Percentiles rank a stretch among this genome's conserved stretches.
phyloP scores from a whole-genome alignment of 1,140 invertebrate genomes.

The Ptiloglossa arizonensis region DNA sequence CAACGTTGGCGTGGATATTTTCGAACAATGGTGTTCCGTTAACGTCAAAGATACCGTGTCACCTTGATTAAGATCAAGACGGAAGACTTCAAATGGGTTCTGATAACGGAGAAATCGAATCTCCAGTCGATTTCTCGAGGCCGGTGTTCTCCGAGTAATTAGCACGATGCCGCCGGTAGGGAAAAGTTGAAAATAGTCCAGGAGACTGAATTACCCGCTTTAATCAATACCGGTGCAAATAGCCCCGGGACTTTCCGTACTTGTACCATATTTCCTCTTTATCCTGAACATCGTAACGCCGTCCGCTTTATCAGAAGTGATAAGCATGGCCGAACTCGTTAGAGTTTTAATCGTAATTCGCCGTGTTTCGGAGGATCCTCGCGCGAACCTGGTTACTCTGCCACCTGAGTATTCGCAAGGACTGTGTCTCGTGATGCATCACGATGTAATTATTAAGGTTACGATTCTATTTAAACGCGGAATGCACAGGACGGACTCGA shows the following conservation, averaged over 20 bases:
- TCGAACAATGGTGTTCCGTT: background rate
- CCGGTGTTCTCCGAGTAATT: constrained; percentile 53
- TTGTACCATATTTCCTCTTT: constrained; percentile 59
- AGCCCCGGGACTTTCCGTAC: constrained; percentile 62
- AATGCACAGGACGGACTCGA: no score
- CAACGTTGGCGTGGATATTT: background rate
- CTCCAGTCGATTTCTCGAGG: constrained; percentile 44
- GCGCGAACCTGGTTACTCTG: constrained; percentile 7
- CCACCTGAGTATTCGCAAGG: constrained; percentile 1
- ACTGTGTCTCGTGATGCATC: no score
- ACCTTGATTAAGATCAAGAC: background rate
- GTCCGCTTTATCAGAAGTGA: constrained; percentile 48
- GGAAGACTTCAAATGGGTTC: constrained; percentile 47
- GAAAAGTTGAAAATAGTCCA: constrained; percentile 64
- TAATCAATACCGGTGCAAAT: constrained; percentile 65
- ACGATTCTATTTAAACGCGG: no score
- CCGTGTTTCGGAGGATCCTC: constrained; percentile 14
- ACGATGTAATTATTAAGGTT: no score
- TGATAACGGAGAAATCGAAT: constrained; percentile 60
- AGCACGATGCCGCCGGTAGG: constrained; percentile 42
- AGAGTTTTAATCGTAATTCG: constrained; percentile 57
- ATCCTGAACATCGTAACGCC: constrained; percentile 45
- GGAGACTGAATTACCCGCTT: constrained; percentile 54
- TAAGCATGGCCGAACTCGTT: constrained; percentile 43
- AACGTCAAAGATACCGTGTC: background rate